Conservation (phyloP, 2,797 vertebrate genomes). For the Enteromius fasciolatus region DNA sequence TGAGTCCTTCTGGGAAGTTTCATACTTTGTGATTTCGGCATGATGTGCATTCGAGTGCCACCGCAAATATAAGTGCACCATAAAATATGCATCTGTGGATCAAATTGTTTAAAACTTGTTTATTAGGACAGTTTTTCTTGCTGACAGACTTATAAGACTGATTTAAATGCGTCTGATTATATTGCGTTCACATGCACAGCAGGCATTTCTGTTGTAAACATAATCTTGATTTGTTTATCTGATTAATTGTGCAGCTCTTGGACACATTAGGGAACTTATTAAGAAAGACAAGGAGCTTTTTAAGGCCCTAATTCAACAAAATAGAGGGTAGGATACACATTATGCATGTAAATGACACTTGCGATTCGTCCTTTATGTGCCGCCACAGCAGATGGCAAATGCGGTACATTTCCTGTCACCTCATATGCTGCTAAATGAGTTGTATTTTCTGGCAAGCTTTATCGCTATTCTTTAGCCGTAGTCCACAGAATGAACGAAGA, state of each 20-base stretch:
- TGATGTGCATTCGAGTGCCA: constrained; percentile 5
- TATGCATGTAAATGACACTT: constrained; percentile 26
- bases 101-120: constrained; percentile 23
- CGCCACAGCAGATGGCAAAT: constrained; percentile 31
- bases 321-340: constrained; percentile 4
- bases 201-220: neutral
- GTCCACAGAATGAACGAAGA: neutral
- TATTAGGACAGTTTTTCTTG: constrained; percentile 27
- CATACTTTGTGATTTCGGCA: neutral
- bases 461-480: neutral
- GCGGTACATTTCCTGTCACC: constrained; percentile 14
- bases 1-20: neutral
- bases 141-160: constrained; percentile 1
- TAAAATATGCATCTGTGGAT: constrained; percentile 22
- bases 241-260: constrained; percentile 13
- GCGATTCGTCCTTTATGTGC: constrained; percentile 21
- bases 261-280: constrained; percentile 3
- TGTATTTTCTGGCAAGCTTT: constrained; percentile 8
- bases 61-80: constrained; percentile 5
- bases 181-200: neutral
- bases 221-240: constrained; percentile 26
- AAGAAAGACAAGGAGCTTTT: constrained; percentile 18
- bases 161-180: constrained; percentile 2
- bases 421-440: constrained; percentile 32
- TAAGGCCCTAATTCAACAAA: constrained; percentile 14